phyloP scores from a whole-genome alignment of 2,797 vertebrate genomes.

The Graptemys geographica region DNA sequence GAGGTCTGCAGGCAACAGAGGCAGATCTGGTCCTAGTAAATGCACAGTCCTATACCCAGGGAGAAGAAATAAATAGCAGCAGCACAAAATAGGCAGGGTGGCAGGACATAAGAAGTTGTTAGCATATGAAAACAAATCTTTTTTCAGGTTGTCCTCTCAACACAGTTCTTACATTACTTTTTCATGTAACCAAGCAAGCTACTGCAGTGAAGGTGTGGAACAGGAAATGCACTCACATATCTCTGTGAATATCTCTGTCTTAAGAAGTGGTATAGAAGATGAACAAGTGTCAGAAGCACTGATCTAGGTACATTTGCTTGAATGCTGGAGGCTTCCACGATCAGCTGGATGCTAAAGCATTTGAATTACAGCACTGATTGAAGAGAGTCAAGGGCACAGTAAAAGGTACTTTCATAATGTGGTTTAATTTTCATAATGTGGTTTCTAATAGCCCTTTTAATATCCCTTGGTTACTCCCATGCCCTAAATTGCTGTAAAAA shows the following conservation, averaged over 20 bases:
- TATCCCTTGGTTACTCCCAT: neutral
- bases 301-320: accelerated
- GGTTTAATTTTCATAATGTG: accelerated
- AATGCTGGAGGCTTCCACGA: accelerated
- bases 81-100: neutral
- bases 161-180: accelerated
- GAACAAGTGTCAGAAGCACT: accelerated
- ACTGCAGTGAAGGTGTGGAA: neutral
- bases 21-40: neutral
- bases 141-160: neutral
- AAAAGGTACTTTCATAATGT: accelerated
- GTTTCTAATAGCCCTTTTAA: neutral
- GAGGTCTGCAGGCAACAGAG: accelerated
- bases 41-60: accelerated
- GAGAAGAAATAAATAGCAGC: neutral
- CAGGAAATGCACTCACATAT: accelerated
- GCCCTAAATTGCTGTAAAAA: neutral
- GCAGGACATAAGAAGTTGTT: no score
- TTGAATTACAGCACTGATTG: accelerated
- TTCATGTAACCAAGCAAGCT: accelerated
- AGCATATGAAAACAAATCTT: accelerated
- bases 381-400: accelerated
- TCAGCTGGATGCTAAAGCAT: accelerated
- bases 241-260: neutral
- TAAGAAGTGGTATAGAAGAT: accelerated